Base-by-base conservation (phyloP, 1,140 invertebrate species). In the Hyposmocoma kahamanoa region DNA sequence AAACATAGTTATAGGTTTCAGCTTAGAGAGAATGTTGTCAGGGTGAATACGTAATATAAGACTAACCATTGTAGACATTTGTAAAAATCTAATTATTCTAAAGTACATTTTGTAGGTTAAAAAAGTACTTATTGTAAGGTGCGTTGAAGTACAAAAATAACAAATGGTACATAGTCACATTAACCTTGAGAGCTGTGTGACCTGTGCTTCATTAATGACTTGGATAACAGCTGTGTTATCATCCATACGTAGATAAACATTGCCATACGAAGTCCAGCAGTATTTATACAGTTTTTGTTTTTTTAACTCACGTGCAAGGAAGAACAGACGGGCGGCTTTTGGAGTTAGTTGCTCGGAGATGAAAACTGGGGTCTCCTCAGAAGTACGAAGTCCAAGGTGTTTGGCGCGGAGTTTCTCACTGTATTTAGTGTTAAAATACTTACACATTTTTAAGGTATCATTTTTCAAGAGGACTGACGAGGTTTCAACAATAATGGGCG, bases 251-350 rank as follows among this genome's bases (percentile, higher is more conserved):
- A 45, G 3, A 2, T n/a, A 17, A 3, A 45, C 26, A 30, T 24
- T 45, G 18, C 43, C 43, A 4, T 21, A 19, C 19, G 43, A 13
- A 1, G 28, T 45, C 43, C 43, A 45, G 43, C 43, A 45, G 19
- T 30, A 45, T 45, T 45, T 45, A 28, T n/a, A 6, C 5, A 30
- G 13, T 30, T 17, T 5, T 15, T 24, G 3, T 21, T 32, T 45
- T 28, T 21, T 24, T 6, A 45, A 18, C 9, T 45, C 43, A 4
- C 43, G 22, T 3, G 43, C 43, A 19, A 34, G 24, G 43, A 45
- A 45, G 19, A 22, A 24, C 4, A 45, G 26, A 2, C 43, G n/a
- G 4, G 43, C 24, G 1, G 24, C 43, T 21, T 45, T 45, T 32
- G 28, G 10, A 11, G 43, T 45, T 1, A 45, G 43, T 19, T 45